Conservation (phyloP, 2,888 invertebrate genomes). For the Callyntrura guangdongensis region DNA sequence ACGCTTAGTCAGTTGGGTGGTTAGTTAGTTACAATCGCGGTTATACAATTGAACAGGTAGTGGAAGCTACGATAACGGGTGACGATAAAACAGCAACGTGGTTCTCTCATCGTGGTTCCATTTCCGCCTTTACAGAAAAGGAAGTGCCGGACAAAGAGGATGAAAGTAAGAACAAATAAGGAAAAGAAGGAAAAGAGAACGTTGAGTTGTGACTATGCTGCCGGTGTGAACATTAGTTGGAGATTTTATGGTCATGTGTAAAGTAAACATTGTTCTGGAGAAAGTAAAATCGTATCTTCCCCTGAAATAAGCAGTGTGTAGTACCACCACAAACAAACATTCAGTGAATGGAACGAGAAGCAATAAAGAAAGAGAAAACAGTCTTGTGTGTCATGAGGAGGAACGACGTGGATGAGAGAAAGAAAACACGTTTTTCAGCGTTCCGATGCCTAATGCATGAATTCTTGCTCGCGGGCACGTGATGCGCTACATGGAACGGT, state of each 20-base stretch:
- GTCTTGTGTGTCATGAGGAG: too few relatives aligned
- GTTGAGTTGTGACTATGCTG: background rate
- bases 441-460: background rate
- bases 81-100: background rate
- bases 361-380: constrained; percentile 19
- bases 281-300: background rate
- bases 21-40: constrained; percentile 56
- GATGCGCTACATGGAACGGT: constrained; percentile 56
- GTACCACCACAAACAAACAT: background rate
- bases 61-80: background rate
- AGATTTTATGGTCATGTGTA: too few relatives aligned
- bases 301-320: too few relatives aligned
- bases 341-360: background rate
- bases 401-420: background rate
- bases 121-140: background rate
- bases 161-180: background rate
- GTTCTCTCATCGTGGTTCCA: constrained; percentile 6
- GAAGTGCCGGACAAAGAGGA: background rate
- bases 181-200: background rate
- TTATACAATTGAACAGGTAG: constrained; percentile 63
- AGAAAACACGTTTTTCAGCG: background rate
- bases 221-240: background rate
- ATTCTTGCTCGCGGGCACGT: background rate
- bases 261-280: background rate
- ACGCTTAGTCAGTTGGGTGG: too few relatives aligned